A percentile compares a stretch with the other conserved stretches of the same genome.
Conservation (phyloP, 2,113 vertebrate species). For the Boleophthalmus pectinirostris region DNA sequence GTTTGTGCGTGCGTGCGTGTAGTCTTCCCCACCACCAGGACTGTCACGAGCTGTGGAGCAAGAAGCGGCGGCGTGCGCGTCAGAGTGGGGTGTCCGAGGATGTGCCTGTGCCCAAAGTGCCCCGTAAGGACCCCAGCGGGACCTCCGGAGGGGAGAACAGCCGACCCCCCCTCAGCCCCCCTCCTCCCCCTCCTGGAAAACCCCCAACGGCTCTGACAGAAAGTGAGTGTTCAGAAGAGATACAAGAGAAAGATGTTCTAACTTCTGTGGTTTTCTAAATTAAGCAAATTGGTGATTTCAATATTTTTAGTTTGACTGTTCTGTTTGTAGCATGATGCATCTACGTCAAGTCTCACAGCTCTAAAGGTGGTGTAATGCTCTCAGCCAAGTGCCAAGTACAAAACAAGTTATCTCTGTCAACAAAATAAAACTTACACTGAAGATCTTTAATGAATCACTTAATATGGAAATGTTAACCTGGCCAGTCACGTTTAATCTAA, state of each 20-base stretch:
- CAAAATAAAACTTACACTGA: neutral
- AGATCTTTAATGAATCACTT: neutral
- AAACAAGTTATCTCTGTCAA: neutral
- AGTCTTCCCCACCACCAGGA: conserved; percentile 98
- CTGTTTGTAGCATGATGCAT: conserved; percentile 4
- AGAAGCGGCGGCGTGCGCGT: conserved; percentile 90
- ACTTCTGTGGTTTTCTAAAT: neutral
- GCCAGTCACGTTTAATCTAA: neutral
- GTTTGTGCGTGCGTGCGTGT: conserved; percentile 23
- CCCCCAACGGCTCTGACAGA: conserved; percentile 56
- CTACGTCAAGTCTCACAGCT: conserved; percentile 2
- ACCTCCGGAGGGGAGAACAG: conserved; percentile 85
- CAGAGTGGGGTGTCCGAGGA: conserved; percentile 90
- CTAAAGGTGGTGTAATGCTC: neutral
- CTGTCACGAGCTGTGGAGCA: conserved; percentile 98
- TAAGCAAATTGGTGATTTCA: neutral
- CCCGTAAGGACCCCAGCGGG: conserved; percentile 87
- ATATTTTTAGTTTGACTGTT: neutral
- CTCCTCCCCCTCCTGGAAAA: conserved; percentile 63
- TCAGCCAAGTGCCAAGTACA: conserved; percentile 2
- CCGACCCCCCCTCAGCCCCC: conserved; percentile 81
- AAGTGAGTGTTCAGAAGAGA: conserved; percentile 67
- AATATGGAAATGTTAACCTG: neutral
- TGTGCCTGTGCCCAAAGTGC: conserved; percentile 85
- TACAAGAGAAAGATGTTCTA: neutral